These are phyloP conservation scores for Belonocnema kinseyi DNA, from an alignment of 1,140 invertebrate genomes.

Conservation along the genomic window DNA sequence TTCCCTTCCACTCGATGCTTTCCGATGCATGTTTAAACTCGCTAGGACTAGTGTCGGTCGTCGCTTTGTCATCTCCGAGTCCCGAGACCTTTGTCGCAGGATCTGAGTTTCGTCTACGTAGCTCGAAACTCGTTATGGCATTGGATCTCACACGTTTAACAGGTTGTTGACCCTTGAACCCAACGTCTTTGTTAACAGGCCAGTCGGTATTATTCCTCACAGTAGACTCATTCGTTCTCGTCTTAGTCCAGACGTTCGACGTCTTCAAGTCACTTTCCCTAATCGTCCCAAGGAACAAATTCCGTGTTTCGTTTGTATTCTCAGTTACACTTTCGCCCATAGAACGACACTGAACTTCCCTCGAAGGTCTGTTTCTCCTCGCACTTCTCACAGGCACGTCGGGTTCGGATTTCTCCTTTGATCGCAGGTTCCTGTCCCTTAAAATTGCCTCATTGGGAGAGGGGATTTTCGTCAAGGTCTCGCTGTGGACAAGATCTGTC, in stretches of 20 bases:
- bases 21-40: slow-evolving; percentile 70
- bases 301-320: slow-evolving; percentile 59
- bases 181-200: slow-evolving; percentile 67
- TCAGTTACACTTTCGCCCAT: slow-evolving; percentile 71
- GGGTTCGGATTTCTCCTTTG: slow-evolving; percentile 67
- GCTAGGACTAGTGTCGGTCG: slow-evolving; percentile 64
- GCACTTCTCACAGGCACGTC: slow-evolving; percentile 72
- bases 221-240: slow-evolving; percentile 53
- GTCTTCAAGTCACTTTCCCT: slow-evolving; percentile 69
- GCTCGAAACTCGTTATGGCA: slow-evolving; percentile 73
- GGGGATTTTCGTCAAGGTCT: slow-evolving; percentile 13
- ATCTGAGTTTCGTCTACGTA: slow-evolving; percentile 84
- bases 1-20: slow-evolving; percentile 77
- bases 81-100: slow-evolving; percentile 78
- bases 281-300: slow-evolving; percentile 69
- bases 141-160: slow-evolving; percentile 74
- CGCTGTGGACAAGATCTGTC: slow-evolving; percentile 29
- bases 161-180: slow-evolving; percentile 52
- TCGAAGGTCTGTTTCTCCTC: slow-evolving; percentile 66
- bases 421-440: slow-evolving; percentile 33
- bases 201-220: slow-evolving; percentile 68
- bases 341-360: slow-evolving; percentile 70
- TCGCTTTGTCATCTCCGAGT: slow-evolving; percentile 67
- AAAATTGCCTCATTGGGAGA: slow-evolving; percentile 2
- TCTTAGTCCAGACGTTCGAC: slow-evolving; percentile 60